Base-by-base conservation (phyloP, 2,113 vertebrate genomes). In the Hirundichthys speculiger region DNA sequence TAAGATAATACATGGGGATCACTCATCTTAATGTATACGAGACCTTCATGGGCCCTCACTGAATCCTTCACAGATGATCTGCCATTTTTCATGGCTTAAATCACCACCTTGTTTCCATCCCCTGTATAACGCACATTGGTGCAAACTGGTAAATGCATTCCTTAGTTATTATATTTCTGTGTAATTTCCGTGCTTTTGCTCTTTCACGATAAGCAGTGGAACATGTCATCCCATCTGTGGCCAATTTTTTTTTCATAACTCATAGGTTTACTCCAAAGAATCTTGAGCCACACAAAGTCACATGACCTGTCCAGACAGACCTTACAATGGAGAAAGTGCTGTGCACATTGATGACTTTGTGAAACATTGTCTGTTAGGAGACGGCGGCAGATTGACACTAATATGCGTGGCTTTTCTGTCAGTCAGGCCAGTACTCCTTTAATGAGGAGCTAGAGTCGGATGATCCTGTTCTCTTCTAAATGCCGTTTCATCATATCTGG, bases 11-110 rank as follows among this genome's bases (percentile, higher is more conserved):
- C 45, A 54, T 15, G 75, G 48, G 46, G 66, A 80, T 91, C 83
- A 46, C 52, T 85, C 77, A 73, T 46, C 65, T 70, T 84, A 84
- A 88, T 80, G 75, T 79, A 48, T 42, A 62, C 40, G 75, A 85
- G 65, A 86, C 85, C 77, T 87, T 90, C 86, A 86, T 46, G 24
- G 52, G 56, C 75, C 74, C 62, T 69, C 51, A 63, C 59, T 34
- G 72, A 86, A 67, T 79, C 83, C 73, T 86, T 80, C 74, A 83
- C 64, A 64, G 66, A 39, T 65, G 67, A 69, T 72, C 60, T 64
- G 25, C 58, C 49, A 11, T 66, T 58, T 66, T 58, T 67, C 47
- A 45, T 46, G 62, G 18, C 56, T 73, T 69, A 50, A 73, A 66
- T 62, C 65, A 68, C 63, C 57, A 43, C 42, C 63, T 74, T 51